phyloP scores from a whole-genome alignment of 64 coral and sea anemone genomes.

The Porites lutea region DNA sequence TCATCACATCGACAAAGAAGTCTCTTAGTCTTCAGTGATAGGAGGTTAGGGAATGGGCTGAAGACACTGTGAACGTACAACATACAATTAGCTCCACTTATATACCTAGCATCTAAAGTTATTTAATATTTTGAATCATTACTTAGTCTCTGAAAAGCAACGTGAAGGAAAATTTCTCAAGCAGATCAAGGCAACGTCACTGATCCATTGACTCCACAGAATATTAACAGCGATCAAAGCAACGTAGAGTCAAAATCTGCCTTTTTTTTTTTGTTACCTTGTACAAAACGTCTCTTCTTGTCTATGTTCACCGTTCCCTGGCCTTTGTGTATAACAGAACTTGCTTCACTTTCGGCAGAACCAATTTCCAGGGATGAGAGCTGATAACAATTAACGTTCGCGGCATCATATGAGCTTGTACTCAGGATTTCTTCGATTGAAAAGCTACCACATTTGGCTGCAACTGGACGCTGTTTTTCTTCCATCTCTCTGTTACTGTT shows the following conservation, averaged over 20 bases:
- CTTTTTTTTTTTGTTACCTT: neutral
- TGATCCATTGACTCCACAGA: no score
- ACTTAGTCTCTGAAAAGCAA: no score
- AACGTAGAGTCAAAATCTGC: neutral
- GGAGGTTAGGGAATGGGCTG: no score
- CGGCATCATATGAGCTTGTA: neutral
- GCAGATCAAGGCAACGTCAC: no score
- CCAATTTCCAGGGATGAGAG: neutral
- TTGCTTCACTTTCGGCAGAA: neutral
- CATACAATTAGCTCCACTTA: no score
- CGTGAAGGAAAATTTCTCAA: no score
- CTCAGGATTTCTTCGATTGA: conserved; percentile 16
- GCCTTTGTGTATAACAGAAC: neutral
- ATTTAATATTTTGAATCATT: no score
- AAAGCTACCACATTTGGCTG: neutral
- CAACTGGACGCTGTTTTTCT: no score
- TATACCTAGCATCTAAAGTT: no score
- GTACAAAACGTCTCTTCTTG: neutral
- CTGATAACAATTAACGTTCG: neutral
- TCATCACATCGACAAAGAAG: neutral
- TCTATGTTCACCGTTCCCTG: neutral
- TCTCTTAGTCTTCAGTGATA: neutral
- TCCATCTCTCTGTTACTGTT: neutral
- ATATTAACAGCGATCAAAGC: no score
- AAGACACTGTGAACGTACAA: no score